Conservation (phyloP, 2,113 vertebrate species). For the Daphoenositta chrysoptera region DNA sequence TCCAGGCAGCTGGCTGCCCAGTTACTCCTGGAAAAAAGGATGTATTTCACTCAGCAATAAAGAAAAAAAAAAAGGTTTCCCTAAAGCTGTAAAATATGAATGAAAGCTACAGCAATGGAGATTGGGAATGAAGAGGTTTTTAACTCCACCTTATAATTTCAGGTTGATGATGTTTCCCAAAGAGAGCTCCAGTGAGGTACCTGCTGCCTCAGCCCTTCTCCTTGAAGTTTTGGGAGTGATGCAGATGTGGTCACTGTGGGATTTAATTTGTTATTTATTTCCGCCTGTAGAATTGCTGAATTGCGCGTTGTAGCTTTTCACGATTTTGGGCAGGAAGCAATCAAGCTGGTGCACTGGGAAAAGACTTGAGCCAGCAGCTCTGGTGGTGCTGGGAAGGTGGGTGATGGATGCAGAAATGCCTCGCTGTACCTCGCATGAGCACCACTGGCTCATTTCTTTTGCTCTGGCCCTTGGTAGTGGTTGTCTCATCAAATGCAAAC, state of each 20-base stretch:
- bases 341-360: not conserved
- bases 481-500: conserved; percentile 33
- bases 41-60: not conserved
- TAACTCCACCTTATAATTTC: not conserved
- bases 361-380: not conserved
- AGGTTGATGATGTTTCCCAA: not conserved
- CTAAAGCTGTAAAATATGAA: not conserved
- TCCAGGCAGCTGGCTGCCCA: not conserved
- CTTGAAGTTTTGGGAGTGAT: not conserved
- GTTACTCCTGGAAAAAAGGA: not conserved
- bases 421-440: not conserved
- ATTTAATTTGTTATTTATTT: not conserved
- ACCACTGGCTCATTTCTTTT: not conserved
- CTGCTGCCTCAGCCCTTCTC: not conserved
- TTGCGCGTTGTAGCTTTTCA: not conserved
- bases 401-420: not conserved
- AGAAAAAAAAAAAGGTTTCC: not conserved
- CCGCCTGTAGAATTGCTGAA: not conserved
- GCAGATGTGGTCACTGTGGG: not conserved
- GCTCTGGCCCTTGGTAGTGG: not conserved
- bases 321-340: not conserved
- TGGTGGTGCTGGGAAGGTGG: not conserved
- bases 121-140: not conserved
- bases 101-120: not conserved
- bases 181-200: not conserved